Evolutionary conservation across 2,113 vertebrate species (phyloP).

Genomic region (Brachyistius frenatus): DNA sequence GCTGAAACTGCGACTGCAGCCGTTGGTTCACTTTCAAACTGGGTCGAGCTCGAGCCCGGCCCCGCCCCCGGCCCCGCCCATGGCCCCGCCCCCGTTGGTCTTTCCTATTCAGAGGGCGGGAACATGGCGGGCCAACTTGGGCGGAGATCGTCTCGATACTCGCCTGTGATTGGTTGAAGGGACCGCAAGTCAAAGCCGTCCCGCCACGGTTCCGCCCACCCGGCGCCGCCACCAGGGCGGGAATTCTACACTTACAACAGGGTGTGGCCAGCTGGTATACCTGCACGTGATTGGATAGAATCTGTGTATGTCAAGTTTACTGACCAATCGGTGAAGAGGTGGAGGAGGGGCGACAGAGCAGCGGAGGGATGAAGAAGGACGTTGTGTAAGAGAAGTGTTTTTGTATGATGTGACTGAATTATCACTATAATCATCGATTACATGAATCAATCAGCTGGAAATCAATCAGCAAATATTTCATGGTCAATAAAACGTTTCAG

Average conservation of each 20-base stretch:
- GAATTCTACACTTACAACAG: background rate
- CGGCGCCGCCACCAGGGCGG: conserved; percentile 41
- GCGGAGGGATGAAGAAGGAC: background rate
- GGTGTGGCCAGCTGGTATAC: background rate
- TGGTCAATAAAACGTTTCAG: too few relatives aligned
- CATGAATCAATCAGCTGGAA: too few relatives aligned
- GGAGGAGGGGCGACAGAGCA: conserved; percentile 7
- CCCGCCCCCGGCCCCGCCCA: conserved; percentile 56
- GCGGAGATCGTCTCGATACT: background rate
- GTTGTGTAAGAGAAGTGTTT: too few relatives aligned
- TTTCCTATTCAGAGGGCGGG: conserved; percentile 46
- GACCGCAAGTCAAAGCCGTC: conserved; percentile 6
- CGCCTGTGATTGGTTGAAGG: conserved; percentile 17
- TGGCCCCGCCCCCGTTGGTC: conserved; percentile 55
- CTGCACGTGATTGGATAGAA: conserved; percentile 18
- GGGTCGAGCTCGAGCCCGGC: conserved; percentile 61
- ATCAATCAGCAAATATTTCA: too few relatives aligned
- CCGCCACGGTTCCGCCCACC: conserved; percentile 14
- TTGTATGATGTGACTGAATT: too few relatives aligned
- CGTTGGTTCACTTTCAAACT: conserved; percentile 76
- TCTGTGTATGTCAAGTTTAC: background rate
- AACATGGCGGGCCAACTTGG: fast-evolving
- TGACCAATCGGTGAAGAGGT: conserved; percentile 1
- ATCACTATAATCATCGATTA: too few relatives aligned
- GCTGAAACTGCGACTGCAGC: conserved; percentile 66